Evolutionary conservation across 2,113 vertebrate genomes (phyloP).

Genomic region (Candoia aspera): DNA sequence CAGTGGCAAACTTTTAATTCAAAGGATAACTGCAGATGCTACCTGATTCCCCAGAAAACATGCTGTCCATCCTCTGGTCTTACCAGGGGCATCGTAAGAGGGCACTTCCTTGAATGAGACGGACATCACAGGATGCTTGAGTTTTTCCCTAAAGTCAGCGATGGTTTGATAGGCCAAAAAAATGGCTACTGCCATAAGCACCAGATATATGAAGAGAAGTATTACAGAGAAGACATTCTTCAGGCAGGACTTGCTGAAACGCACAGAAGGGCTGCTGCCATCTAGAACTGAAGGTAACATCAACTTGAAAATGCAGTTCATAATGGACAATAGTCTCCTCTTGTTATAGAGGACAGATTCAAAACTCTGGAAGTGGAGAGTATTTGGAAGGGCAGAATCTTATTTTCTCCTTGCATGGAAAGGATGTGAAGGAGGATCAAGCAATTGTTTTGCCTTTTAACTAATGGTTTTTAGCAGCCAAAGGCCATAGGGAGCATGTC

Average conservation of each 20-base stretch:
- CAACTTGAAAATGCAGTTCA: background rate
- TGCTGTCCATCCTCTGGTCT: slow-evolving; percentile 7
- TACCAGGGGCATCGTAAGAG: slow-evolving; percentile 88
- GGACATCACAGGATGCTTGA: slow-evolving; percentile 95
- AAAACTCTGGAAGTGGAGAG: background rate
- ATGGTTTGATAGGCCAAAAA: slow-evolving; percentile 98
- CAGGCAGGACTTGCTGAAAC: slow-evolving; percentile 89
- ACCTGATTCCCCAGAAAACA: background rate
- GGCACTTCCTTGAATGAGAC: slow-evolving; percentile 95
- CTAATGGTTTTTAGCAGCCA: background rate
- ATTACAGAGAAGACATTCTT: slow-evolving; percentile 92
- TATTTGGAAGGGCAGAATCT: background rate
- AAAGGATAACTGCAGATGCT: background rate
- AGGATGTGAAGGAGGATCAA: background rate
- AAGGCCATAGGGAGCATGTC: background rate
- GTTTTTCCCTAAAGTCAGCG: slow-evolving; percentile 90
- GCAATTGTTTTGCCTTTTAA: background rate
- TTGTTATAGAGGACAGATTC: background rate
- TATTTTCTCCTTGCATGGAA: background rate
- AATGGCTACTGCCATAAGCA: slow-evolving; percentile 88
- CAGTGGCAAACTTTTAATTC: background rate
- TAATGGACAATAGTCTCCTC: background rate
- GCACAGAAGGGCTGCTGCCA: slow-evolving; percentile 67
- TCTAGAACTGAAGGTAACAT: slow-evolving; percentile 69
- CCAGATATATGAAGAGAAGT: slow-evolving; percentile 92